phyloP scores from a whole-genome alignment of 2,113 vertebrate genomes.

The Leucoraja erinaceus region DNA sequence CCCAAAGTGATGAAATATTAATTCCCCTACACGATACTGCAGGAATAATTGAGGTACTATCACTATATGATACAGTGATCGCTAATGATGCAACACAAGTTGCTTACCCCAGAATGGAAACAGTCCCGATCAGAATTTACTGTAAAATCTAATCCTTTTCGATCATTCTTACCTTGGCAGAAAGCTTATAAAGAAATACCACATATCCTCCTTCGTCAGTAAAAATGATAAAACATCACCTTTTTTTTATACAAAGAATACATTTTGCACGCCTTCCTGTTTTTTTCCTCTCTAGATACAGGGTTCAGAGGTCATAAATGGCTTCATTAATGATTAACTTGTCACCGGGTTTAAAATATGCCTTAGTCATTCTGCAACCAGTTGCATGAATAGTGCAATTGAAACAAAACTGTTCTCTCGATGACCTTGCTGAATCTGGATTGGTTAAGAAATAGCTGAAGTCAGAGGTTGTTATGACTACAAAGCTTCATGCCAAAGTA shows the following conservation, averaged over 20 bases:
- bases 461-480: constrained; percentile 45
- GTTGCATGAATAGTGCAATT: constrained; percentile 48
- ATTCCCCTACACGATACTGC: neutral
- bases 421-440: constrained; percentile 52
- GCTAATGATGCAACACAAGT: neutral
- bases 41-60: neutral
- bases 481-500: constrained; percentile 34
- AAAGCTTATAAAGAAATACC: neutral
- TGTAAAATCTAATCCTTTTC: constrained; percentile 38
- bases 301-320: constrained; percentile 50
- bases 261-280: neutral
- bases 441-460: constrained; percentile 48
- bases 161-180: constrained; percentile 41
- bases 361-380: constrained; percentile 55
- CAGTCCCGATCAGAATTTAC: neutral
- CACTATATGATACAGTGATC: neutral
- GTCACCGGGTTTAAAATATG: constrained; percentile 46
- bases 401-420: constrained; percentile 49
- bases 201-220: neutral
- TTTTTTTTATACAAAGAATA: neutral
- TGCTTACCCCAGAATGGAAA: neutral
- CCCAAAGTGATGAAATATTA: neutral
- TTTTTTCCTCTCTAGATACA: constrained; percentile 41
- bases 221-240: neutral
- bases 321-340: constrained; percentile 58